Evolutionary conservation across 2,888 invertebrate species (phyloP).

Genomic region (Eubasilissa splendida): DNA sequence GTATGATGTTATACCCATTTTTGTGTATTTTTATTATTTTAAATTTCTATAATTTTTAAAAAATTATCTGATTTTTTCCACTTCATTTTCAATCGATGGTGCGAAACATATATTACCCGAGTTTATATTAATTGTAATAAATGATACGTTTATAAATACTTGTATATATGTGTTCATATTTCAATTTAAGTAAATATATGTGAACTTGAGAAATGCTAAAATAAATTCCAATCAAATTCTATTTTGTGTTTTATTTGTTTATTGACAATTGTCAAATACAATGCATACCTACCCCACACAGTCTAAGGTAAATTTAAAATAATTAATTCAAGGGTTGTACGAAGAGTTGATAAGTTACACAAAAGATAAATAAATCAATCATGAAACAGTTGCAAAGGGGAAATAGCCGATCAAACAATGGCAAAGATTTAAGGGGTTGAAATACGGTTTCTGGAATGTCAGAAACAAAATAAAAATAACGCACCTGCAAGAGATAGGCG

Average conservation of each 20-base stretch:
- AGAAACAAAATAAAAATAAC: too few relatives aligned
- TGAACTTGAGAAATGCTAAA: slow-evolving; percentile 54
- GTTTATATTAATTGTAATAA: slow-evolving; percentile 47
- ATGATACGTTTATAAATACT: slow-evolving; percentile 48
- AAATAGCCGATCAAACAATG: too few relatives aligned
- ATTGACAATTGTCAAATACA: too few relatives aligned
- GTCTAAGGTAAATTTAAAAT: too few relatives aligned
- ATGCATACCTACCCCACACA: too few relatives aligned
- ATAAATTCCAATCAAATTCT: slow-evolving; percentile 54
- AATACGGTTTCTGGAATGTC: too few relatives aligned
- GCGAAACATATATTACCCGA: slow-evolving; percentile 45
- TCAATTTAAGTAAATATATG: slow-evolving; percentile 57
- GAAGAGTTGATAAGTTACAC: too few relatives aligned
- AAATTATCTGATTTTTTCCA: slow-evolving; percentile 3
- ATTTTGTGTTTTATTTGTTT: slow-evolving; percentile 39
- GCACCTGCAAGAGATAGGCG: too few relatives aligned
- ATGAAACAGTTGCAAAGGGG: too few relatives aligned
- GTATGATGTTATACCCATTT: neutral
- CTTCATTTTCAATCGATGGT: slow-evolving; percentile 53
- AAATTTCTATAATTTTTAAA: slow-evolving; percentile 36
- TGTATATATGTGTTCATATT: slow-evolving; percentile 58
- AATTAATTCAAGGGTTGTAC: too few relatives aligned
- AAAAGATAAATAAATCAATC: too few relatives aligned
- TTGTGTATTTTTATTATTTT: slow-evolving; percentile 33
- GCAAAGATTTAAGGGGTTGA: too few relatives aligned